Evolutionary conservation across 2,113 vertebrate genomes (phyloP), one percentile per base, ranked within the genome.

Genomic region (Dasyprocta punctata): DNA sequence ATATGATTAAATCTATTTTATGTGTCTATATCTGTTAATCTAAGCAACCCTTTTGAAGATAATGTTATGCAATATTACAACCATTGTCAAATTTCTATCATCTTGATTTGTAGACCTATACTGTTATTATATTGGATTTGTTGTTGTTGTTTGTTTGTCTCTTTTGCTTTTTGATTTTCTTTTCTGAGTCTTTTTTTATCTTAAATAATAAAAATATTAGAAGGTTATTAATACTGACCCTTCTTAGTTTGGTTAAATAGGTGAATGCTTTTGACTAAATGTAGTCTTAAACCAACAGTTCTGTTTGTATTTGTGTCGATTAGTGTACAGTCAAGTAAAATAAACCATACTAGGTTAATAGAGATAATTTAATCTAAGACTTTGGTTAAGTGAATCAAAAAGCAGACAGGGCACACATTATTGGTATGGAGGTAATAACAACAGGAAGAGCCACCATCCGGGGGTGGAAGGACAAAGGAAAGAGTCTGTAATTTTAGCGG

Each of bases 181-280:
- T n/a, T n/a, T n/a, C n/a, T n/a, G n/a, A n/a, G n/a, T n/a, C n/a
- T n/a, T n/a, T n/a, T n/a, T n/a, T n/a, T n/a, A n/a, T n/a, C n/a
- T n/a, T n/a, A n/a, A n/a, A n/a, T n/a, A n/a, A n/a, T n/a, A n/a
- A n/a, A n/a, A n/a, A n/a, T n/a, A 75, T 61, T 71, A 54, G 36
- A 90, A 73, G 77, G 26, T 30, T 71, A 24, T 49, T 90, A n/a
- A 22, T 44, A 41, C 19, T 77, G 26, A 41, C 84, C 84, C 87
- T 92, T 95, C n/a, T 95, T 24, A 78, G 69, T 49, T 58, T 96
- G 75, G 36, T 92, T 86, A 69, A 83, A 47, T 28, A 94, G 41
- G 6, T 38, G 30, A 93, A 58, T 2, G 1, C 17, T 61, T 11
- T 90, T 65, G 80, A 78, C 44, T 86, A 82, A 82, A 58, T 86